Percentiles rank a stretch among this genome's conserved stretches.
Evolutionary conservation across 2,888 invertebrate genomes (phyloP).

Genomic region (Sycophila texana): DNA sequence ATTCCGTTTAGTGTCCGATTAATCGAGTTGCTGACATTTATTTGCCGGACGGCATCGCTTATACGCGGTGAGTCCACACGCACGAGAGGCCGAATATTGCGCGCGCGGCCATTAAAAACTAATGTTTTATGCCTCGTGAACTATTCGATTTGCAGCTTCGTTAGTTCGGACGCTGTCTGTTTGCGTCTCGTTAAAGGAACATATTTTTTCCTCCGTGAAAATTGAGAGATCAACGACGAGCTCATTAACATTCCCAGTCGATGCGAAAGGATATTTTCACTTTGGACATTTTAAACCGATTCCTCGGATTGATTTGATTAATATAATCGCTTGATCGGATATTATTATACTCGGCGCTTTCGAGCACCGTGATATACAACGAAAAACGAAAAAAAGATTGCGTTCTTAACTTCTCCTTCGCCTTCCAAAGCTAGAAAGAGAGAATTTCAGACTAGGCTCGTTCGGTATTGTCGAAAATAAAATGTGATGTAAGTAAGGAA

Average conservation of each 20-base stretch:
- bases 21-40: slow-evolving; percentile 57
- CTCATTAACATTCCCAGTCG: too few species aligned
- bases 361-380: too few species aligned
- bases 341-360: too few species aligned
- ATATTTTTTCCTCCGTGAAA: too few species aligned
- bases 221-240: too few species aligned
- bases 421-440: neutral
- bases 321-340: too few species aligned
- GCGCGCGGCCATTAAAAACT: slow-evolving; percentile 29
- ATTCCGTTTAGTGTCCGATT: slow-evolving; percentile 57
- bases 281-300: too few species aligned
- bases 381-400: too few species aligned
- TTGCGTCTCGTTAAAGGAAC: neutral
- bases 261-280: too few species aligned
- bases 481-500: slow-evolving; percentile 39
- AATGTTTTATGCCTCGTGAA: slow-evolving; percentile 10
- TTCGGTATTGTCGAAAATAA: slow-evolving; percentile 39
- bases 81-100: slow-evolving; percentile 11
- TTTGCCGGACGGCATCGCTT: slow-evolving; percentile 49
- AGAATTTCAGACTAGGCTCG: neutral
- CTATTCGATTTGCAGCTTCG: slow-evolving; percentile 7
- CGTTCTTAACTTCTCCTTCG: too few species aligned
- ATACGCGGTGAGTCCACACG: neutral
- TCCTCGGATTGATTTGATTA: too few species aligned
- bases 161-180: neutral